These are phyloP conservation scores for Loripinus fragilis DNA, from an alignment of 2,888 invertebrate genomes.

Conservation along the genomic window DNA sequence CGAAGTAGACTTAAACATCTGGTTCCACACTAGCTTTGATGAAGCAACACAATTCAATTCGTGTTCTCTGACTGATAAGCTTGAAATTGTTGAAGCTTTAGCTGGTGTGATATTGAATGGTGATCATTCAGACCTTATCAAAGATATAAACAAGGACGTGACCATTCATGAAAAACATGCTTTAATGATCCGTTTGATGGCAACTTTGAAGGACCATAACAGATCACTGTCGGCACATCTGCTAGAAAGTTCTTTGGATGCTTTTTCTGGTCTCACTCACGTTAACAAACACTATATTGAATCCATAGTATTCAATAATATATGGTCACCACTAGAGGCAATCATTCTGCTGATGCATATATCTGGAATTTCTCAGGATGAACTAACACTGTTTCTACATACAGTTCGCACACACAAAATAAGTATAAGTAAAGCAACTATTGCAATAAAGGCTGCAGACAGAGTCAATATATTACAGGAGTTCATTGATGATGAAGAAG, in stretches of 20 bases:
- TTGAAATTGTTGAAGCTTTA: conserved; percentile 1
- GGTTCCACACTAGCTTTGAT: conserved; percentile 8
- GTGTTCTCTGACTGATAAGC: neutral
- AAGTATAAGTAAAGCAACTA: neutral
- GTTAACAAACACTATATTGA: conserved; percentile 1
- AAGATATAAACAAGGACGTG: neutral
- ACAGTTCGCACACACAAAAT: neutral
- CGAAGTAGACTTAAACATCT: neutral
- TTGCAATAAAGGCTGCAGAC: neutral
- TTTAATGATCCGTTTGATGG: neutral
- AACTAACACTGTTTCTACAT: neutral
- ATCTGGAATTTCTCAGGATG: neutral
- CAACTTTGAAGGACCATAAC: neutral
- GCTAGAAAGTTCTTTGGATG: neutral
- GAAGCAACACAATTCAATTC: neutral
- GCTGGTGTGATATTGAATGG: neutral
- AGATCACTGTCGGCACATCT: neutral
- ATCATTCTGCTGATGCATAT: neutral
- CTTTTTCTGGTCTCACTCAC: neutral
- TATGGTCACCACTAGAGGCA: conserved; percentile 9
- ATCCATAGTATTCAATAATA: neutral
- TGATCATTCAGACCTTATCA: neutral
- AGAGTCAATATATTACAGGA: neutral
- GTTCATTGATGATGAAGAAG: neutral
- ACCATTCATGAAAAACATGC: neutral